Evolutionary conservation across 2,113 vertebrate genomes (phyloP).

Genomic region (Globicephala melas): DNA sequence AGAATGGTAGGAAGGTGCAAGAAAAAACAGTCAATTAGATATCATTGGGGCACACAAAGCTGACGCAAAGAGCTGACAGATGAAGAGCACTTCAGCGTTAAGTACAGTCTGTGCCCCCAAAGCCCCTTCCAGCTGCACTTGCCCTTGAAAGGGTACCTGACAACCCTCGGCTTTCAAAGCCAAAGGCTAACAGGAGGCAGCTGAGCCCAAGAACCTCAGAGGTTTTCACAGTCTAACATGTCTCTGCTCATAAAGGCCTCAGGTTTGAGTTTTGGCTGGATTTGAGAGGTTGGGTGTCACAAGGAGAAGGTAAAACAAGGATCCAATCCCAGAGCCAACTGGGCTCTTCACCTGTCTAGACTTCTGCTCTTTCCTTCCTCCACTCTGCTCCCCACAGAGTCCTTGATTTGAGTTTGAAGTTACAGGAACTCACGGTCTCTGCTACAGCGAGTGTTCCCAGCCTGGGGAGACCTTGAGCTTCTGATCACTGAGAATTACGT

Average conservation of each 20-base stretch:
- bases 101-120: neutral
- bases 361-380: neutral
- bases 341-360: neutral
- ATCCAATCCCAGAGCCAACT: neutral
- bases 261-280: neutral
- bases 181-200: neutral
- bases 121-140: neutral
- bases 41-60: neutral
- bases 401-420: neutral
- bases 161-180: neutral
- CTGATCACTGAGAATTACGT: neutral
- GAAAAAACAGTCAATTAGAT: neutral
- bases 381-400: neutral
- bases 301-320: neutral
- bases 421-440: neutral
- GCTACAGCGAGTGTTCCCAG: neutral
- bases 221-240: neutral
- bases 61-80: too few relatives aligned
- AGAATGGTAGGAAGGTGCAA: neutral
- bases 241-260: neutral
- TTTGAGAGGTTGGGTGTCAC: neutral
- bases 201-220: neutral
- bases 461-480: neutral
- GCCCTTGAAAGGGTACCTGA: neutral
- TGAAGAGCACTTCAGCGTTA: rapidly evolving